Evolutionary conservation across 2,113 vertebrate species (phyloP).

Genomic region (Globicephala melas): DNA sequence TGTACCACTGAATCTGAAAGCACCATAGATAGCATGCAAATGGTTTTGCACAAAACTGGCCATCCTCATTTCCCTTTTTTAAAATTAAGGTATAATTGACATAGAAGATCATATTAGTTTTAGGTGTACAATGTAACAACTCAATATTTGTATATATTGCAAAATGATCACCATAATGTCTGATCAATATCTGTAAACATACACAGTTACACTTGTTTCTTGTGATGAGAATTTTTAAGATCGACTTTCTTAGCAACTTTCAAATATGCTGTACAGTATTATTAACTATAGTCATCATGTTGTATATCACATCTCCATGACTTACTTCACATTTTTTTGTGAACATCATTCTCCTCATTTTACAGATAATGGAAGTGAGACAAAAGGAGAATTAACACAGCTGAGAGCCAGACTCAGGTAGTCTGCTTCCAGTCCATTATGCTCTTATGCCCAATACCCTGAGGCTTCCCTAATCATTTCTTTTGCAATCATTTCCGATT

Average conservation of each 20-base stretch:
- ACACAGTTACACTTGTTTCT: background rate
- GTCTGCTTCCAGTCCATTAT: background rate
- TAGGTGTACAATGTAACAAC: background rate
- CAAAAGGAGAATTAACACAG: background rate
- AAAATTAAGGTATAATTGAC: background rate
- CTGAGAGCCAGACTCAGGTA: background rate
- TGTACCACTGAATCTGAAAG: background rate
- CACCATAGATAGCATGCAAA: background rate
- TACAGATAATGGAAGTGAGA: background rate
- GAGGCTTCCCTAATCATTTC: background rate
- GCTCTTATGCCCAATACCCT: fast-evolving
- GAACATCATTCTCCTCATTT: background rate
- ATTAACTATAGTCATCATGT: background rate
- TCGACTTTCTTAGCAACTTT: background rate
- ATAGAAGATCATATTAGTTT: background rate
- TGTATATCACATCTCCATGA: background rate
- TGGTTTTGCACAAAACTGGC: background rate
- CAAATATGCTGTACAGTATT: background rate
- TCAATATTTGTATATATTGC: background rate
- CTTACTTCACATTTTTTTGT: background rate
- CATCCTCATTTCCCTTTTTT: background rate
- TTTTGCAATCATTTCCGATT: background rate
- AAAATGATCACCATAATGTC: background rate
- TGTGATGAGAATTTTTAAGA: background rate
- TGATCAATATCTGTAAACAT: background rate